Base-by-base conservation (phyloP, 2,888 invertebrate species). In the Heterodera filipjevi region DNA sequence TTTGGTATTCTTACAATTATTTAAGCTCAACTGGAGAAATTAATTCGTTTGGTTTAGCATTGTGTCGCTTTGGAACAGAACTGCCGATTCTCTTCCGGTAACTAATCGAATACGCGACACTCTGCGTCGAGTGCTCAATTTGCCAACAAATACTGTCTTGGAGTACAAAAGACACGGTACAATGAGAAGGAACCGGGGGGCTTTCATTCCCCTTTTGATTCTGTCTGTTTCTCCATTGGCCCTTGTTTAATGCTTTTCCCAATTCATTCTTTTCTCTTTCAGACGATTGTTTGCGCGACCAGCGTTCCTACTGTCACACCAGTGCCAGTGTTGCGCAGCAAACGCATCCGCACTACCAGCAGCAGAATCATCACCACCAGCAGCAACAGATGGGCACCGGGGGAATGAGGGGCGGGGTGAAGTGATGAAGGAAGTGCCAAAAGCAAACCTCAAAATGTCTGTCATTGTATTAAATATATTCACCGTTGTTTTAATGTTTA, bases 81-180 rank as follows among this genome's bases (percentile, higher is more conserved):
- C 95, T 85, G 95, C 97, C 77, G 93, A 94, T 83, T 96, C 98
- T 92, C 93, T 93, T 89, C 93, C 92, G 83, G 94, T 95, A 84
- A 95, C 95, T 86, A 93, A 93, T 84, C 93, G 96, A 88, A 97
- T 99, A 87, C 92, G 96, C 84, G 98, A 99, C 91, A 95, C 96
- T 71, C 91, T 99, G 88, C 94, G 95, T 87, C 93, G 97, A 90
- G 94, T 98, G 89, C 92, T 99, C 89, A 95, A 97, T 92, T 93
- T 99, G 90, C 97, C 97, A 83, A 92, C 94, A 77, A 93, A 94
- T 91, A 94, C 95, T 88, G 93, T 94, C 88, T 93, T 99, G 92
- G 98, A 98, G 92, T 99, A 99, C 89, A 92, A 92, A 84, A 90
- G 90, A 80, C 92, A 92, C 85, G 91, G 75, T 75, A 59, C 14